Evolutionary conservation across 2,797 vertebrate genomes (phyloP), one percentile per base, ranked within the genome.

Genomic region (Cygnus olor): DNA sequence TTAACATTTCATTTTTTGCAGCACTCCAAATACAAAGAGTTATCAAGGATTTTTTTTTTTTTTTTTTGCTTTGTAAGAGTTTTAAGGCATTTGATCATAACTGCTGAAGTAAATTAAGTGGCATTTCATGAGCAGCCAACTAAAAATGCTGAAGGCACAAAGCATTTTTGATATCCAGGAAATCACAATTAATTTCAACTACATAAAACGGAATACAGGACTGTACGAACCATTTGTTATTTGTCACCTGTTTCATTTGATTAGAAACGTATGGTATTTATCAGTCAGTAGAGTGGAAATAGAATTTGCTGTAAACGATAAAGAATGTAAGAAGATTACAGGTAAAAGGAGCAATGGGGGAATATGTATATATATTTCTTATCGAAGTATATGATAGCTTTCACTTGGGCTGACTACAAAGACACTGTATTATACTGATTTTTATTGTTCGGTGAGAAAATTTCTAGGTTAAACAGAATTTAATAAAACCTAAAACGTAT

Each of bases 1-100:
- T 96, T 95, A 95, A 96, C 93, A 74, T 97, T 97, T 97, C 74
- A 96, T 92, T 85, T 93, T 74, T 63, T 93, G 72, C 80, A 90
- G 89, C 80, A 95, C 70, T 90, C 77, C 72, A 94, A 56, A 74
- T 87, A 83, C 79, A 96, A 60, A 93, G 89, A 93, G 68, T 90
- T 96, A 91, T 60, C 89, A 94, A 51, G 82, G 63, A 69, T 58
- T 77, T 44, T 56, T 44, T 64, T 22, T 44, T 65, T 32, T 90
- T 69, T 57, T 58, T 83, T 89, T 81, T 80, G 8, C 25, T 94
- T 70, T 85, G 24, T 63, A 76, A 88, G 71, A 72, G 27, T 92
- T 93, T 71, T 70, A 93, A 89, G 47, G 71, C 77, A 93, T 97
- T 95, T 96, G 90, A 97, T 94, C 85, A 79, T 61, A 96, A 91